Evolutionary conservation across 2,797 vertebrate genomes (phyloP).

Genomic region (Chelon labrosus): DNA sequence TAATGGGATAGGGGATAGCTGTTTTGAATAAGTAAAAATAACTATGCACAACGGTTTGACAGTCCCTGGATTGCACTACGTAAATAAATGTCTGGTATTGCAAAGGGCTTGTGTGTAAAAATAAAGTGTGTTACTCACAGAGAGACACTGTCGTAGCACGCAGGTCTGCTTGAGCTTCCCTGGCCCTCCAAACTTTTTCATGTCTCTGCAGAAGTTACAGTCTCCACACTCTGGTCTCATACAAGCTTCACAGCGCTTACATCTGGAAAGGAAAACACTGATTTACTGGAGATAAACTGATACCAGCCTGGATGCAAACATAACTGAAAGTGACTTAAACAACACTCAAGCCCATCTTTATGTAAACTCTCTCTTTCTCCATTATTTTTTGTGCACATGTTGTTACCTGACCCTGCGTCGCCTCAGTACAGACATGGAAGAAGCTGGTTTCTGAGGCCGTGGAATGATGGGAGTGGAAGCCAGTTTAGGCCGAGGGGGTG

Average conservation of each 20-base stretch:
- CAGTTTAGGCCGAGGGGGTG: slow-evolving; percentile 80
- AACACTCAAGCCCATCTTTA: too few species aligned
- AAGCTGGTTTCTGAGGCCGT: slow-evolving; percentile 76
- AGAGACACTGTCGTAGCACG: slow-evolving; percentile 93
- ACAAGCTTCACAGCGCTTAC: slow-evolving; percentile 96
- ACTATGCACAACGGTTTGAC: too few species aligned
- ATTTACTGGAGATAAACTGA: neutral
- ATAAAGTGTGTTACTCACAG: slow-evolving; percentile 83
- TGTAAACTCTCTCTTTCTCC: too few species aligned
- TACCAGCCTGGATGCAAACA: too few species aligned
- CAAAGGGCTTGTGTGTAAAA: too few species aligned
- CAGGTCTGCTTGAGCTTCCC: slow-evolving; percentile 98
- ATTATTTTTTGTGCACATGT: neutral
- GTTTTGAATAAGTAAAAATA: too few species aligned
- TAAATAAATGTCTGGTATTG: too few species aligned
- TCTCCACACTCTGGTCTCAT: slow-evolving; percentile 95
- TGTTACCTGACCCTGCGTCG: slow-evolving; percentile 86
- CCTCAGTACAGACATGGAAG: slow-evolving; percentile 84
- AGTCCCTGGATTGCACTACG: too few species aligned
- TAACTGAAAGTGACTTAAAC: too few species aligned
- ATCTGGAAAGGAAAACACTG: slow-evolving; percentile 71
- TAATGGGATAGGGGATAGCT: too few species aligned
- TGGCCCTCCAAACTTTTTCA: slow-evolving; percentile 98
- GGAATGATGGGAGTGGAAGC: slow-evolving; percentile 63
- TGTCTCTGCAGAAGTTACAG: slow-evolving; percentile 98